phyloP scores from a whole-genome alignment of 2,888 invertebrate genomes.

The Ectemnius continuus region DNA sequence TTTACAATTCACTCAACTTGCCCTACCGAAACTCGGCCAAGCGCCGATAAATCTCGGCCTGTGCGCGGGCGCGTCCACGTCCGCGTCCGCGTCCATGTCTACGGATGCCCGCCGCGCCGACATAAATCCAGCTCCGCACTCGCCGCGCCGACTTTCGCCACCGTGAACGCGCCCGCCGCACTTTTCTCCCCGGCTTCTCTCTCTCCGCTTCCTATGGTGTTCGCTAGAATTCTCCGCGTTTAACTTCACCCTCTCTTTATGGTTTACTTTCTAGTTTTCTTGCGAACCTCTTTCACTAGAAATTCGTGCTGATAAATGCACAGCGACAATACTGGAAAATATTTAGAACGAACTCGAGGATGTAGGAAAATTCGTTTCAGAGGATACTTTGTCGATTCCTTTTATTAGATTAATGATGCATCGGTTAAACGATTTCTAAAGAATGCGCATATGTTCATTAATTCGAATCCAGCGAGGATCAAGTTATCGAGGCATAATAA shows the following conservation, averaged over 20 bases:
- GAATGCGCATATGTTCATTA: too few relatives aligned
- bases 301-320: too few relatives aligned
- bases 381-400: too few relatives aligned
- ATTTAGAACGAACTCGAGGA: too few relatives aligned
- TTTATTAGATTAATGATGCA: too few relatives aligned
- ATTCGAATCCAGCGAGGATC: neutral
- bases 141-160: slow-evolving; percentile 50
- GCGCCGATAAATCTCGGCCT: slow-evolving; percentile 61
- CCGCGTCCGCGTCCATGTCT: slow-evolving; percentile 8
- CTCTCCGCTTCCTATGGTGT: neutral
- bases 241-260: slow-evolving; percentile 1
- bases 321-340: too few relatives aligned
- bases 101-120: slow-evolving; percentile 21
- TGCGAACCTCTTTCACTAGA: too few relatives aligned
- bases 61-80: slow-evolving; percentile 51
- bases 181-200: slow-evolving; percentile 51
- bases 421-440: too few relatives aligned
- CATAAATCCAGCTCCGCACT: slow-evolving; percentile 57
- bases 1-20: slow-evolving; percentile 70
- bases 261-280: too few relatives aligned
- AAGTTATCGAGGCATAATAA: slow-evolving; percentile 34
- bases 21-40: slow-evolving; percentile 64
- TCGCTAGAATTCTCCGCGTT: slow-evolving; percentile 18
- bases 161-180: slow-evolving; percentile 45
- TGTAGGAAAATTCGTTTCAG: too few relatives aligned